Evolutionary conservation across 2,888 invertebrate species (phyloP), one percentile per base, ranked within the genome.

Genomic region (Blastobasis adustella): DNA sequence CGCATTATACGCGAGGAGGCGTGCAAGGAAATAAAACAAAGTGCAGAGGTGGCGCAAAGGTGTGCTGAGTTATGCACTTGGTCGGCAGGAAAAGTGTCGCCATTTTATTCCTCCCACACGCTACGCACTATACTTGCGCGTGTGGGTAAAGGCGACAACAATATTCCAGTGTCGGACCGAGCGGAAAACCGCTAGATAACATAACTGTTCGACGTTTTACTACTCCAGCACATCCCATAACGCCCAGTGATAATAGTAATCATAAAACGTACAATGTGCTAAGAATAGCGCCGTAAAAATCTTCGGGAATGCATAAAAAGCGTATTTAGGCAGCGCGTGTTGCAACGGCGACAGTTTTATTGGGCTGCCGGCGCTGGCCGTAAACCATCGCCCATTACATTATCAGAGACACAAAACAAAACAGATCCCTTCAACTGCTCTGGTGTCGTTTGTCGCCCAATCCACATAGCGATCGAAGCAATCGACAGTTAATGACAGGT

Each of bases 11-110:
- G 76, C 74, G 65, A 71, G 69, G 77, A 73, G 76, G 71, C 75
- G 80, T 69, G 78, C 75, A 79, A 80, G 71, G 71, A 82, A 84
- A 87, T 82, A 85, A 82, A 81, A 78, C 76, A 76, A 65, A 82
- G 76, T 79, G 78, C 75, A 73, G 69, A 80, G 82, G 83, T 85
- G 80, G 78, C 70, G 75, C 59, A 74, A 79, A 75, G 71, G 72
- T 69, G 67, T 50, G 53, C 54, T 8, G 52, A 71, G 69, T 69
- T 74, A 76, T 76, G 78, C 76, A 76, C 78, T 79, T 61, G 61
- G 73, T 60, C 57, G 60, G 53, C 61, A 62, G 62, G 58, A 66
- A 70, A 74, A 69, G 66, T 64, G 61, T 57, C 58, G 58, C 57
- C 62, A 63, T 68, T 69, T 73, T 73, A 74, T 74, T 70, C 68